Evolutionary conservation across 2,888 invertebrate species (phyloP), one percentile per base, ranked within the genome.

Genomic region (Standfussiana lucernea): DNA sequence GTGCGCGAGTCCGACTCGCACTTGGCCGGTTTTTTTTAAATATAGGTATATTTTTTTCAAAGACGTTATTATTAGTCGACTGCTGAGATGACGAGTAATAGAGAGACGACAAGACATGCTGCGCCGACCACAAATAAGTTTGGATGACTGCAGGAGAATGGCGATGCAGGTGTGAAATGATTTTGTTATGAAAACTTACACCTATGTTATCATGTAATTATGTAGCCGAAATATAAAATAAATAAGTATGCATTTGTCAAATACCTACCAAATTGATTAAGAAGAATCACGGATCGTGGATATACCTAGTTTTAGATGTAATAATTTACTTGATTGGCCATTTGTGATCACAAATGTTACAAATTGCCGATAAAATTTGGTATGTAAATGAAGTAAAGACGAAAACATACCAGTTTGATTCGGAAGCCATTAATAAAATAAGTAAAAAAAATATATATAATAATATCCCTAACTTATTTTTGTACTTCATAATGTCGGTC

Each of bases 271-370:
- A 50, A 61, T n/a, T 45, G 61, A 61, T 66, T 45, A 65, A 1
- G 8, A 21, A 53, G 6, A 64, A 28, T 64, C 11, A 47, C 45
- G 8, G 18, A 45, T 35, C 47, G 11, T 15, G 7, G 24, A 15
- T 32, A 73, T 35, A 72, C 45, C 32, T 47, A 72, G 13, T 47
- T 37, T 18, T 50, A 24, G 13, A 56, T 40, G n/a, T 79, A 56
- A 59, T 74, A 74, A 75, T 66, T 81, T 21, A 66, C 6, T n/a
- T 82, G 61, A 82, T 75, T 66, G 37, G 37, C 42, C 37, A 66
- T 61, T 75, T 45, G 76, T 75, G 21, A 45, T 45, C 45, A 82
- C 24, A 82, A 82, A 76, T 37, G 59, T 37, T 32, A 61, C 66
- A 79, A 81, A 67, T 75, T 66, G 66, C 32, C 50, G 42, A 61